Evolutionary conservation across 2,888 invertebrate genomes (phyloP).

Genomic region (Rotaria sp.): DNA sequence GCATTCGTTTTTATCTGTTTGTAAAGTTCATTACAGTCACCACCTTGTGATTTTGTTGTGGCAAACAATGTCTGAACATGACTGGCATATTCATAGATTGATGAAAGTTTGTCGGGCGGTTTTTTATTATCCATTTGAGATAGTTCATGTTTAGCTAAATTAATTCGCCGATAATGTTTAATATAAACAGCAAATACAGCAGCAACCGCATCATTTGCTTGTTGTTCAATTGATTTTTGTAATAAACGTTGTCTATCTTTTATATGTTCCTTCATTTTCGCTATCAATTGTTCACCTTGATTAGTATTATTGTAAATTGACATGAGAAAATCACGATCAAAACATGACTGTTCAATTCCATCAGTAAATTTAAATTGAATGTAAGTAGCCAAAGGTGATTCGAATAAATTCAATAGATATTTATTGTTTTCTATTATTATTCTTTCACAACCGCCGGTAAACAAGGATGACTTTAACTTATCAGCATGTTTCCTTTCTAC

Average conservation of each 20-base stretch:
- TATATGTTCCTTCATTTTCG: background rate
- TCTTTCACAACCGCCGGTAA: background rate
- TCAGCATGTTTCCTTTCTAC: background rate
- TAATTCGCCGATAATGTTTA: background rate
- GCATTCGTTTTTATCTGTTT: background rate
- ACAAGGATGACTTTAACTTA: background rate
- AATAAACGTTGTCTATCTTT: background rate
- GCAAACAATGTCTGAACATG: background rate
- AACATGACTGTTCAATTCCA: background rate
- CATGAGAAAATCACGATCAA: background rate
- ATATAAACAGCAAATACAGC: constrained; percentile 19
- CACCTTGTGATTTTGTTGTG: background rate
- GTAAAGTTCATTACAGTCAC: background rate
- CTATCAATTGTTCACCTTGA: background rate
- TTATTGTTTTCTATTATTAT: background rate
- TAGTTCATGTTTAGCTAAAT: background rate
- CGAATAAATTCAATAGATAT: background rate
- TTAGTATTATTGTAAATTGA: constrained; percentile 12
- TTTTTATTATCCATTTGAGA: background rate
- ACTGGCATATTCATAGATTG: background rate
- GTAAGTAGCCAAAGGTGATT: background rate
- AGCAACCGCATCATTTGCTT: background rate
- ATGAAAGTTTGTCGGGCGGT: background rate
- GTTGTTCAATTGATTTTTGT: constrained; percentile 19
- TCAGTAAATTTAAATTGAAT: background rate